These are phyloP conservation scores for Tenthredo notha DNA, from an alignment of 2,888 invertebrate genomes.

Conservation along the genomic window DNA sequence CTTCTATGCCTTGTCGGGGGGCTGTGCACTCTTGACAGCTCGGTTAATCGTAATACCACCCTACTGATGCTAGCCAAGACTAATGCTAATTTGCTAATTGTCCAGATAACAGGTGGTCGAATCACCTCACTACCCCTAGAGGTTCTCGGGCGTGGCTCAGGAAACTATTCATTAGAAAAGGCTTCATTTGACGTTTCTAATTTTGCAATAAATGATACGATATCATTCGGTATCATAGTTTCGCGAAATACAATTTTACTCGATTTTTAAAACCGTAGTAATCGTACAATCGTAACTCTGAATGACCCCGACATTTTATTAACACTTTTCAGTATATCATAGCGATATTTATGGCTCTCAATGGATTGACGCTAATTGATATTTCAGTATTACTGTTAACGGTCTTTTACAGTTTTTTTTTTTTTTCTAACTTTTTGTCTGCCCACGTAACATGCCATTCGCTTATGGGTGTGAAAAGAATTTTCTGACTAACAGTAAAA, in stretches of 20 bases:
- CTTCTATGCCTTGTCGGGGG: not conserved
- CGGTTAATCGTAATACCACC: constrained; percentile 44
- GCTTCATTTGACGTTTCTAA: not conserved
- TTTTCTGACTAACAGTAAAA: constrained; percentile 19
- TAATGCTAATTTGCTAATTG: constrained; percentile 68
- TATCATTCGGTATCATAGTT: not conserved
- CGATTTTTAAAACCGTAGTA: not conserved
- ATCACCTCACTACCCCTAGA: not conserved
- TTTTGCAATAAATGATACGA: not conserved
- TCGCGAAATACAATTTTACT: not conserved
- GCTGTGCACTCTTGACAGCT: constrained; percentile 40
- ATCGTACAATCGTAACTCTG: not conserved
- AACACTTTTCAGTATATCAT: not conserved
- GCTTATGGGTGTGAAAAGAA: not conserved
- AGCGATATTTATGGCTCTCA: not conserved
- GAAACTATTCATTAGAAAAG: not conserved
- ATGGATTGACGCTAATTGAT: constrained; percentile 7
- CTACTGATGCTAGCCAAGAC: constrained; percentile 38
- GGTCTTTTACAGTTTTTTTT: not conserved
- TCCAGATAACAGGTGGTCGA: constrained; percentile 70
- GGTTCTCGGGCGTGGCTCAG: not conserved
- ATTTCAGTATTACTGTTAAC: not conserved
- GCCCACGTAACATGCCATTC: not conserved
- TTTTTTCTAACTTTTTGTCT: not conserved
- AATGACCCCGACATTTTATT: not conserved